Conservation (phyloP, 2,113 vertebrate species). For the Petaurus breviceps region DNA sequence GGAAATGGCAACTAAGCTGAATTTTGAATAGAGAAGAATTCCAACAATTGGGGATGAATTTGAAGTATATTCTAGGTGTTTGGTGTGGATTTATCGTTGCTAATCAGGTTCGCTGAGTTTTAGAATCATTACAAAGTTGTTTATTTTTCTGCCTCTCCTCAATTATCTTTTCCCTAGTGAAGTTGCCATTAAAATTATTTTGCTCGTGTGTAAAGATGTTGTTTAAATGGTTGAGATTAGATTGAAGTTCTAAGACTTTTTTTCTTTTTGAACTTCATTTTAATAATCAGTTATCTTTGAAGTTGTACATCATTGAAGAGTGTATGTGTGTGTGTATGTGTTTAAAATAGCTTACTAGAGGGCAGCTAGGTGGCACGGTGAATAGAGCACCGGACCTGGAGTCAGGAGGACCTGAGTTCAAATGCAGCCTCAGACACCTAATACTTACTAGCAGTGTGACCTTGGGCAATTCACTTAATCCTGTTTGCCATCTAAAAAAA, state of each 20-base stretch:
- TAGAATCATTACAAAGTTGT: not conserved
- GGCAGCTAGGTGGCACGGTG: not conserved
- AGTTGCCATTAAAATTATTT: slow-evolving; percentile 30
- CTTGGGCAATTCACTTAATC: too few species aligned
- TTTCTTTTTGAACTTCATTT: slow-evolving; percentile 35
- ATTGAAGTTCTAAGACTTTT: not conserved
- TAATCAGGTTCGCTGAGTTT: not conserved
- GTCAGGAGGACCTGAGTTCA: too few species aligned
- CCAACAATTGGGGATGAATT: not conserved
- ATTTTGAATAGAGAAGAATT: not conserved
- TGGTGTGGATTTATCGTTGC: not conserved
- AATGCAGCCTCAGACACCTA: too few species aligned
- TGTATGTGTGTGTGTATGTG: not conserved
- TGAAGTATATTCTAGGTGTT: not conserved
- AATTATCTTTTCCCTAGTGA: not conserved
- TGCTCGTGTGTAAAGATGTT: not conserved
- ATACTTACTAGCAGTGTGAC: too few species aligned
- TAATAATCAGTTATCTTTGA: slow-evolving; percentile 1
- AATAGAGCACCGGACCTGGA: too few species aligned
- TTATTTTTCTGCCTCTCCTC: not conserved
- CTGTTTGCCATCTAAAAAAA: too few species aligned
- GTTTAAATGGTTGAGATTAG: slow-evolving; percentile 13
- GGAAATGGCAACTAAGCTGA: not conserved
- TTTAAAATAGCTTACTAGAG: not conserved
- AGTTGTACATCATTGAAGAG: not conserved